Evolutionary conservation across 2,113 vertebrate genomes (phyloP).

Genomic region (Condylura cristata): DNA sequence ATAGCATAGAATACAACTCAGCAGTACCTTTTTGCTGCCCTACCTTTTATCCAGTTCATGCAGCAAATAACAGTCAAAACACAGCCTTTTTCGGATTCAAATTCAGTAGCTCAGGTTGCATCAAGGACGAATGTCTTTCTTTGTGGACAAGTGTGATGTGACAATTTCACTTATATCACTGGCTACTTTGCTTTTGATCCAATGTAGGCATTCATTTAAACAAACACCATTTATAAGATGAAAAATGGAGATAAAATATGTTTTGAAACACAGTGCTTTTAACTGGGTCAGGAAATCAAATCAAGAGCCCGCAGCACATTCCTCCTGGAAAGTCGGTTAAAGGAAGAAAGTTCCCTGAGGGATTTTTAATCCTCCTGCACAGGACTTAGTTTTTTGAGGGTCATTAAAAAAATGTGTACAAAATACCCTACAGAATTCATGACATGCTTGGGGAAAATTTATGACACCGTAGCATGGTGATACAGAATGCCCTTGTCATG

Average conservation of each 20-base stretch:
- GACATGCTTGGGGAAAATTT: background rate
- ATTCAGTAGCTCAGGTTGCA: background rate
- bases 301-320: background rate
- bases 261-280: background rate
- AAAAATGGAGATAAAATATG: background rate
- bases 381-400: constrained; percentile 24
- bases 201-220: background rate
- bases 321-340: constrained; percentile 63
- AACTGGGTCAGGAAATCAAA: constrained; percentile 59
- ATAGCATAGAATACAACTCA: too few species aligned
- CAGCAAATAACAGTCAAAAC: background rate
- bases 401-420: constrained; percentile 40
- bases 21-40: too few species aligned
- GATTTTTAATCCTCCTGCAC: constrained; percentile 39
- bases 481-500: background rate
- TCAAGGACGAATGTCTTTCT: background rate
- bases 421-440: background rate
- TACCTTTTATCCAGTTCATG: background rate
- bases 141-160: background rate
- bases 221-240: constrained; percentile 17
- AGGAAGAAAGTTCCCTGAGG: constrained; percentile 32
- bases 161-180: background rate
- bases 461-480: background rate
- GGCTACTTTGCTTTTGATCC: background rate
- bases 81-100: background rate